Evolutionary conservation across 2,797 vertebrate species (phyloP).

Genomic region (Lemur catta): DNA sequence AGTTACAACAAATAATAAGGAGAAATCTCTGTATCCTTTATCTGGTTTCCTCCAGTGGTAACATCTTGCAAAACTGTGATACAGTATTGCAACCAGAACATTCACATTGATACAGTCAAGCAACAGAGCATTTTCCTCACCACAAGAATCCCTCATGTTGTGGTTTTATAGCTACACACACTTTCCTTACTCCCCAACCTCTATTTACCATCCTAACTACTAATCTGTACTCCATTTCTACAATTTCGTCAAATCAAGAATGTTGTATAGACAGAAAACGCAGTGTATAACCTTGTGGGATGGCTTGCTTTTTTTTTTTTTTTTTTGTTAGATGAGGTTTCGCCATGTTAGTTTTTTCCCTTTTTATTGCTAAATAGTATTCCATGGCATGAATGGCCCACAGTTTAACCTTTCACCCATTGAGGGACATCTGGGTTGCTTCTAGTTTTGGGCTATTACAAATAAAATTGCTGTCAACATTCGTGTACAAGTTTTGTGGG

Average conservation of each 20-base stretch:
- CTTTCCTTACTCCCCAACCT: neutral
- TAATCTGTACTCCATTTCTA: neutral
- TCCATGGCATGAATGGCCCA: neutral
- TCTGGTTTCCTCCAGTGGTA: neutral
- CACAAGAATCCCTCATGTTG: too few species aligned
- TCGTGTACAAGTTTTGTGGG: neutral
- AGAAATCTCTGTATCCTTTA: neutral
- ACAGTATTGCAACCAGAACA: neutral
- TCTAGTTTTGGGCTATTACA: neutral
- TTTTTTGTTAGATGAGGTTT: too few species aligned
- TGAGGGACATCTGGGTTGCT: neutral
- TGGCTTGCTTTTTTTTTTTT: neutral
- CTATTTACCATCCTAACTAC: neutral
- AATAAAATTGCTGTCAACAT: neutral
- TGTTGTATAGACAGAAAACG: neutral
- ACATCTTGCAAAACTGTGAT: neutral
- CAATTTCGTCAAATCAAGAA: neutral
- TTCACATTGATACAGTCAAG: fast-evolving
- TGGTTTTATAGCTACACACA: neutral
- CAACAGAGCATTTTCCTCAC: neutral
- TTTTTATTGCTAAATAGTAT: neutral
- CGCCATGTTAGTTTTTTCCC: neutral
- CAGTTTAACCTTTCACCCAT: neutral
- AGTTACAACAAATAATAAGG: neutral
- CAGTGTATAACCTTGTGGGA: neutral